A percentile compares a stretch with the other conserved stretches of the same genome.
Evolutionary conservation across 92 coral and sea anemone genomes (phyloP).

Genomic region (Porites cylindrica): DNA sequence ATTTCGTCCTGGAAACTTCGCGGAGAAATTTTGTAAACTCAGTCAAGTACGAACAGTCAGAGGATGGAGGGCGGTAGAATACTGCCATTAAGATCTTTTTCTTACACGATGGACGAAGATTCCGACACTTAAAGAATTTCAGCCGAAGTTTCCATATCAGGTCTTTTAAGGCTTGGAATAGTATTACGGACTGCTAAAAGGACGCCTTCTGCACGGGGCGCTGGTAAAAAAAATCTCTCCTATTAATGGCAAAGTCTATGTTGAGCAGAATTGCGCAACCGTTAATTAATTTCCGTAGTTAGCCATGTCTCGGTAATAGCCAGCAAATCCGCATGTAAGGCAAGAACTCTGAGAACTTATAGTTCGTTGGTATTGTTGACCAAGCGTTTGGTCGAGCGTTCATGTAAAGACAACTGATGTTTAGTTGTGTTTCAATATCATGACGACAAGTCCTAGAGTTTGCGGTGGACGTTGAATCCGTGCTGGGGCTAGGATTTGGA

Average conservation of each 20-base stretch:
- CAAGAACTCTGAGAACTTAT: constrained; percentile 28
- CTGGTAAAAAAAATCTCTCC: constrained; percentile 44
- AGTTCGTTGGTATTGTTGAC: constrained; percentile 57
- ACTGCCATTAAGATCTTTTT: constrained; percentile 40
- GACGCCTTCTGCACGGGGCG: constrained; percentile 60
- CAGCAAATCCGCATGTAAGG: constrained; percentile 52
- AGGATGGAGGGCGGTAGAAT: constrained; percentile 59
- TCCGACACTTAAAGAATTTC: constrained; percentile 35
- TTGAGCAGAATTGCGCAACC: constrained; percentile 52
- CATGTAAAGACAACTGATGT: constrained; percentile 22
- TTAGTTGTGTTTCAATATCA: neutral
- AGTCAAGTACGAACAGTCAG: constrained; percentile 39
- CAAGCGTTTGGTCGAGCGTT: constrained; percentile 54
- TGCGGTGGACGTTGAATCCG: no score
- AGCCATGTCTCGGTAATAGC: constrained; percentile 71
- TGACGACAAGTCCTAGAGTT: neutral
- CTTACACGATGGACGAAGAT: constrained; percentile 58
- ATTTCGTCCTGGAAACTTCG: constrained; percentile 8
- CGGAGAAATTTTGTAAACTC: constrained; percentile 19
- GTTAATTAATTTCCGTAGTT: neutral
- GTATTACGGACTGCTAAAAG: constrained; percentile 66
- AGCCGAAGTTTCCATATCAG: constrained; percentile 4
- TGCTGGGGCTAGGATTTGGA: no score
- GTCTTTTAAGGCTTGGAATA: constrained; percentile 58
- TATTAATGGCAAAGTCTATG: constrained; percentile 63